Evolutionary conservation across 92 coral and sea anemone species (phyloP).

Genomic region (Epizoanthus rinbou): DNA sequence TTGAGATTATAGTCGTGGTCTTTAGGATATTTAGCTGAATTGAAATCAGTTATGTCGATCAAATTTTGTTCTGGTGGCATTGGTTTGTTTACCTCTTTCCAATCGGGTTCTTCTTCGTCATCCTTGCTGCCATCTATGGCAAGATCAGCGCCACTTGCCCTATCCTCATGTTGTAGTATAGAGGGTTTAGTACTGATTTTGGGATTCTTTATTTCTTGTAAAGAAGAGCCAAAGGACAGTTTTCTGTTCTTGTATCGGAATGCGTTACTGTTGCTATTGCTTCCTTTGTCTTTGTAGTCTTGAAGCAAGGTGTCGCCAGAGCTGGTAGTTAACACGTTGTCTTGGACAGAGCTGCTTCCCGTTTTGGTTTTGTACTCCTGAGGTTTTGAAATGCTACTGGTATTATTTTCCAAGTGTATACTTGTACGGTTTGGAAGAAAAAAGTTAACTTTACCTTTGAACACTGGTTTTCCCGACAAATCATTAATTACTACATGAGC

Average conservation of each 20-base stretch:
- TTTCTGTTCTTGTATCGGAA: not conserved
- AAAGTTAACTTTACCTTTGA: constrained; percentile 34
- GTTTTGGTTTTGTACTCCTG: not conserved
- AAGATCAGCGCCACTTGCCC: not conserved
- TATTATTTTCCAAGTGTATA: not conserved
- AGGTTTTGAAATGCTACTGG: not conserved
- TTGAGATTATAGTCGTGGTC: not conserved
- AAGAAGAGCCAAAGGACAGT: not conserved
- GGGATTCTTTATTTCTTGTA: not conserved
- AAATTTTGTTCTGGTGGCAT: not conserved
- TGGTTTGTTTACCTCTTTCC: not conserved
- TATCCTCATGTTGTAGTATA: not conserved
- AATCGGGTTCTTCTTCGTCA: not conserved
- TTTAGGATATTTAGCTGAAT: not conserved
- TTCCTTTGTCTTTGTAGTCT: not conserved
- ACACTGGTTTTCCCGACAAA: constrained; percentile 35
- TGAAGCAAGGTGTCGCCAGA: not conserved
- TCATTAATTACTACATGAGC: constrained; percentile 37
- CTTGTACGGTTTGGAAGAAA: constrained; percentile 30
- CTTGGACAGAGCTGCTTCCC: not conserved
- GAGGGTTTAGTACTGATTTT: not conserved
- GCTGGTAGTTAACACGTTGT: not conserved
- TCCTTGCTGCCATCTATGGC: not conserved
- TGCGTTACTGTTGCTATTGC: not conserved
- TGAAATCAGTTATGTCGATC: not conserved